Conservation (phyloP, 2,113 vertebrate species). For the Cyanocitta stelleri region DNA sequence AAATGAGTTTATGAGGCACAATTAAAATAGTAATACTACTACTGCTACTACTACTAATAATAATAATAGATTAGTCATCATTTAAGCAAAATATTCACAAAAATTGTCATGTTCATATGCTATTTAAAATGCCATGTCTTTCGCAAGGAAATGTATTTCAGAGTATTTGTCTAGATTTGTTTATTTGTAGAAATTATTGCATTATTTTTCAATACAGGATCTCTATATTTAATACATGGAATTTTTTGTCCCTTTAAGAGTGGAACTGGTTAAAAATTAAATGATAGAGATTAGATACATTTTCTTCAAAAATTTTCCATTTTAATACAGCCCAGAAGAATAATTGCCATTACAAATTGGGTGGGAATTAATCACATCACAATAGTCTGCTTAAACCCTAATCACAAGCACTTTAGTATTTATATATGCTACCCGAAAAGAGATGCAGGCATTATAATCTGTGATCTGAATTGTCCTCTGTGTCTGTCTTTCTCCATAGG, state of each 20-base stretch:
- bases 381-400: neutral
- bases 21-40: neutral
- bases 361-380: neutral
- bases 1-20: neutral
- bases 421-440: neutral
- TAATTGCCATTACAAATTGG: neutral
- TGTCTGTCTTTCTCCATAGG: neutral
- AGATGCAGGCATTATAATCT: neutral
- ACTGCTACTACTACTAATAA: neutral
- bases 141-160: neutral
- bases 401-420: neutral
- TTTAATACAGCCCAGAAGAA: neutral
- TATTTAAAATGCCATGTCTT: neutral
- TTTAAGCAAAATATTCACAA: neutral
- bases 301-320: neutral
- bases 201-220: neutral
- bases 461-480: neutral
- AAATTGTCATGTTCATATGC: neutral
- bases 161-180: neutral
- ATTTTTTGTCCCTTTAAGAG: neutral
- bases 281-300: neutral
- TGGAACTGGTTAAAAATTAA: neutral
- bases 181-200: neutral
- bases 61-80: neutral
- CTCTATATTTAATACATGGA: neutral